Percentiles rank a stretch among this genome's conserved stretches.
These are phyloP conservation scores for Omphaloscelis lunosa DNA, from an alignment of 2,888 invertebrate genomes.

Conservation along the genomic window DNA sequence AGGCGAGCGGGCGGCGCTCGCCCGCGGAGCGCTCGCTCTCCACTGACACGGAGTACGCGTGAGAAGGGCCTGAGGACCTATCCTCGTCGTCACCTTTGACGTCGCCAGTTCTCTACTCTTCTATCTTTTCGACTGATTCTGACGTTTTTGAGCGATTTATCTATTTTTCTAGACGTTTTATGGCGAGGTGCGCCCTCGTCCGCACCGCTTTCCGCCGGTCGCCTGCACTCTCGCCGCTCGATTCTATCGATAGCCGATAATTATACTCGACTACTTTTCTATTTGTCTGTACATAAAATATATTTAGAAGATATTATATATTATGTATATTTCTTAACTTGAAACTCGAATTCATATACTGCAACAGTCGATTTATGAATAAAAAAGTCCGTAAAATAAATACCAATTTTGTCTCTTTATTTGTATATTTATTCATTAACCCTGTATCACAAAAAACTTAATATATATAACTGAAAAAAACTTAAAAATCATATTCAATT, in stretches of 20 bases:
- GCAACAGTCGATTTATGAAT: slow-evolving; percentile 90
- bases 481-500: neutral
- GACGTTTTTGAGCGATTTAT: slow-evolving; percentile 91
- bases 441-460: no score
- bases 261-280: slow-evolving; percentile 90
- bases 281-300: slow-evolving; percentile 91
- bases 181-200: slow-evolving; percentile 90
- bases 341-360: slow-evolving; percentile 90
- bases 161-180: slow-evolving; percentile 91
- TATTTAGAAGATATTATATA: slow-evolving; percentile 91
- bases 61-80: slow-evolving; percentile 81
- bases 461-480: no score
- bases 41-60: slow-evolving; percentile 94
- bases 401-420: slow-evolving; percentile 68
- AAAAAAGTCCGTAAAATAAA: slow-evolving; percentile 84
- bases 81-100: slow-evolving; percentile 72
- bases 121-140: slow-evolving; percentile 90
- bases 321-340: slow-evolving; percentile 90
- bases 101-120: slow-evolving; percentile 81
- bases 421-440: slow-evolving; percentile 68
- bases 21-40: slow-evolving; percentile 91
- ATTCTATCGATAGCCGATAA: slow-evolving; percentile 90
- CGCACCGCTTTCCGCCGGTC: slow-evolving; percentile 89
- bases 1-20: slow-evolving; percentile 83
- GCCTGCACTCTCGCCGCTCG: slow-evolving; percentile 90